Base-by-base conservation (phyloP, 2,888 invertebrate species). In the Gerris lacustris region DNA sequence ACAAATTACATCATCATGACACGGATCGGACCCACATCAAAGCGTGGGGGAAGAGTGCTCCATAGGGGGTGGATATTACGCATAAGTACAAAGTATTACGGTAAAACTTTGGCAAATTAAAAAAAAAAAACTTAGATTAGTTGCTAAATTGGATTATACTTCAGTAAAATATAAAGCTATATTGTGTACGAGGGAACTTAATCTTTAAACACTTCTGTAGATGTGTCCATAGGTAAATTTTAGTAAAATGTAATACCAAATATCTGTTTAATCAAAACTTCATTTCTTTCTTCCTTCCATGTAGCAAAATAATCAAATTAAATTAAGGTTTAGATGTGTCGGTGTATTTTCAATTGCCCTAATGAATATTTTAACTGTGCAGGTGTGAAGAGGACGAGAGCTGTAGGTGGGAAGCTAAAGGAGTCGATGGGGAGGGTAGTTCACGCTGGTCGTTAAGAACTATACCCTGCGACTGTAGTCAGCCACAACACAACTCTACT, bases 351-450 rank as follows among this genome's bases (percentile, higher is more conserved):
- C 31, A 31, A 31, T 31, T 31, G 31, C 31, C 31, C 31, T 31
- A 31, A 31, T 31, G 31, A 31, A 31, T 31, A 31, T 31, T 31
- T 31, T 31, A 31, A 31, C 31, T 31, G 31, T 69, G 4, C n/a
- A 70, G 70, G 6, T 67, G 67, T 62, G 70, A 62, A 44, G 70
- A 70, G 55, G 70, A 31, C 6, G 68, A 70, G 11, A 68, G 63
- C n/a, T 55, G 43, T 6, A 70, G 68, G 31, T 55, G 62, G 55
- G 55, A 55, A 55, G 55, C 15, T 15, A 55, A 55, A 55, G 55
- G 55, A 55, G 15, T 55, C 9, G 55, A 55, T 9, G 55, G 55
- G 55, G 55, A 55, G 55, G 55, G 55, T 55, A 11, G 11, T 55
- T 55, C 55, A 55, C 55, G 55, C 55, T 55, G 55, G 55, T 55